These are phyloP conservation scores for Rhagonycha fulva DNA, from an alignment of 2,888 invertebrate species.

Conservation along the genomic window DNA sequence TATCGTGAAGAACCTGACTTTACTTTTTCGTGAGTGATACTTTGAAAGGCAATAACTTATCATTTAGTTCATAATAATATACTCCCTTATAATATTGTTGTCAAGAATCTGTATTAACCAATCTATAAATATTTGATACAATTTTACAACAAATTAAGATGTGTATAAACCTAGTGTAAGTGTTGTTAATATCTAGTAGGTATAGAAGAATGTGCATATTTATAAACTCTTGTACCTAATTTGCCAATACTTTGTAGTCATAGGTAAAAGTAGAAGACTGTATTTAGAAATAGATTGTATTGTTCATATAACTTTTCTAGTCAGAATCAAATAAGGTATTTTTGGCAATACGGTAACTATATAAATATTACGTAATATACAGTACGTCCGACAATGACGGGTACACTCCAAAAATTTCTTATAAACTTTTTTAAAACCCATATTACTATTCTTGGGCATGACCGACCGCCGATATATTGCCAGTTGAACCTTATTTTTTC, in stretches of 20 bases:
- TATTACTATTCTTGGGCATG: not conserved
- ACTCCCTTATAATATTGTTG: not conserved
- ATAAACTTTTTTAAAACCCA: not conserved
- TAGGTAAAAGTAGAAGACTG: slow-evolving; percentile 16
- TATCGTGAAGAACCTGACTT: not conserved
- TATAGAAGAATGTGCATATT: slow-evolving; percentile 20
- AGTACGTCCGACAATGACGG: not conserved
- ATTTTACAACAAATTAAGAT: not conserved
- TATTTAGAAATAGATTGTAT: slow-evolving; percentile 14
- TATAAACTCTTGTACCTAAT: slow-evolving; percentile 29
- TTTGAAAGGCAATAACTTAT: not conserved
- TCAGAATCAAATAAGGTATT: slow-evolving; percentile 30
- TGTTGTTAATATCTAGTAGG: slow-evolving; percentile 22
- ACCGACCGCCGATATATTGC: too few species aligned
- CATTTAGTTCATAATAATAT: not conserved
- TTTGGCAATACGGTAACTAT: slow-evolving; percentile 29
- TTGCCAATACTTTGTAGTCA: slow-evolving; percentile 30
- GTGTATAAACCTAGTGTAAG: slow-evolving; percentile 1
- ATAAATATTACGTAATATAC: not conserved
- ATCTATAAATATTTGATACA: not conserved
- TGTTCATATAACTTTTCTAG: slow-evolving; percentile 33
- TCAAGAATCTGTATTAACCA: not conserved
- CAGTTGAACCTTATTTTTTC: too few species aligned
- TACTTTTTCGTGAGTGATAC: not conserved
- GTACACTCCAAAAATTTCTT: not conserved